phyloP scores from a whole-genome alignment of 2,113 vertebrate species.

The Euleptes europaea region DNA sequence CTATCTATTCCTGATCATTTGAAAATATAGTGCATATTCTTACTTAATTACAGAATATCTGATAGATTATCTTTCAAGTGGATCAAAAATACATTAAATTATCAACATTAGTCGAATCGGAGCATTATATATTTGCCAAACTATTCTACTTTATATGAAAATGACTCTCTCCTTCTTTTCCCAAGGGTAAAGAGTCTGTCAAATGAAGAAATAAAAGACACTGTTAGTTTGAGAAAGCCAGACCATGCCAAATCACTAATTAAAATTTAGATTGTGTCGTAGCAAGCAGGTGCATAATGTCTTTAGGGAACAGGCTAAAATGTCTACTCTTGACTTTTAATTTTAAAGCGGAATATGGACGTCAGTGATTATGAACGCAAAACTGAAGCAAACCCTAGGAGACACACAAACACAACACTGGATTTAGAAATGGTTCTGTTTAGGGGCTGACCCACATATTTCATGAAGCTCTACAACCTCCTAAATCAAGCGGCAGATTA shows the following conservation, averaged over 20 bases:
- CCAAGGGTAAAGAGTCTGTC: slow-evolving; percentile 55
- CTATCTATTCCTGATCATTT: slow-evolving; percentile 60
- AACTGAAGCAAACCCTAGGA: slow-evolving; percentile 2
- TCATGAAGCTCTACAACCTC: background rate
- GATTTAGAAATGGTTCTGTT: background rate
- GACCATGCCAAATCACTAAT: slow-evolving; percentile 72
- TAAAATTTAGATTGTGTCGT: slow-evolving; percentile 55
- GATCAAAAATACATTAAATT: slow-evolving; percentile 61
- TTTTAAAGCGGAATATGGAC: slow-evolving; percentile 15
- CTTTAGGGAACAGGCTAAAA: slow-evolving; percentile 19
- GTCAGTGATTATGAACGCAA: slow-evolving; percentile 6
- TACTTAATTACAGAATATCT: slow-evolving; percentile 62
- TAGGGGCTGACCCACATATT: background rate
- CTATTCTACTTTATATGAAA: slow-evolving; percentile 62
- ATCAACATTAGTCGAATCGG: slow-evolving; percentile 50
- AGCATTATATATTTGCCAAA: slow-evolving; percentile 60
- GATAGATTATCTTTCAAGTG: slow-evolving; percentile 67
- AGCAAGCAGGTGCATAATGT: slow-evolving; percentile 58
- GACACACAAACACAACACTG: background rate
- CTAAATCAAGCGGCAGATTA: background rate
- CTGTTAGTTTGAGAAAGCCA: slow-evolving; percentile 64
- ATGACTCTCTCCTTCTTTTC: slow-evolving; percentile 54
- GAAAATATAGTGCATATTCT: slow-evolving; percentile 58
- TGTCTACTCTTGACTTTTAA: slow-evolving; percentile 29
- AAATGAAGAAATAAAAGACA: slow-evolving; percentile 70